Conservation (phyloP, 2,113 vertebrate species). For the Gadus macrocephalus region DNA sequence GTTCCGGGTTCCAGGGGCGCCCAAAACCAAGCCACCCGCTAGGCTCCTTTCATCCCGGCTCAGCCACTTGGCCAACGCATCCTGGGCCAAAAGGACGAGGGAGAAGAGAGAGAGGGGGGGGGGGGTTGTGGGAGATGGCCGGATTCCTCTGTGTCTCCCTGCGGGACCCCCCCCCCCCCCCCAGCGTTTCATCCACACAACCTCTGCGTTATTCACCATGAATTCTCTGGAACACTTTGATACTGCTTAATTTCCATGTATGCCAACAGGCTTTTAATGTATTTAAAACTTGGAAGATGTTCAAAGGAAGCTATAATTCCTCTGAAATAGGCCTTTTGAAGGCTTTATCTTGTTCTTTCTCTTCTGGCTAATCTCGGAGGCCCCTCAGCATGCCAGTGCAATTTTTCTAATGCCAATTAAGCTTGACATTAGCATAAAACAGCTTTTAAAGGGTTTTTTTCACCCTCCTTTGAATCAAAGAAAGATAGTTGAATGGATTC, state of each 20-base stretch:
- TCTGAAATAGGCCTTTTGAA: slow-evolving; percentile 98
- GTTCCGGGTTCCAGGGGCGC: slow-evolving; percentile 66
- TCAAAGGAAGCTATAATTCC: slow-evolving; percentile 98
- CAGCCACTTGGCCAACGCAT: slow-evolving; percentile 73
- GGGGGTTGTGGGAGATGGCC: slow-evolving; percentile 65
- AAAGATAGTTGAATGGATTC: slow-evolving; percentile 78
- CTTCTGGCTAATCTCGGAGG: slow-evolving; percentile 93
- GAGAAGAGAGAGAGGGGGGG: slow-evolving; percentile 66
- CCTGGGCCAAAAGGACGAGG: slow-evolving; percentile 57
- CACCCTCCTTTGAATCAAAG: slow-evolving; percentile 69
- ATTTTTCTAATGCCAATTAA: slow-evolving; percentile 99
- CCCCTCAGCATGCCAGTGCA: slow-evolving; percentile 95
- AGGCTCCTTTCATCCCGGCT: slow-evolving; percentile 74
- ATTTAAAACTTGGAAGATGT: slow-evolving; percentile 97
- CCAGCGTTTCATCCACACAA: slow-evolving; percentile 66
- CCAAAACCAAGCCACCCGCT: slow-evolving; percentile 50
- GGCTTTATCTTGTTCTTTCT: slow-evolving; percentile 98
- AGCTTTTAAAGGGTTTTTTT: slow-evolving; percentile 87
- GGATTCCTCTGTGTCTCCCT: slow-evolving; percentile 62
- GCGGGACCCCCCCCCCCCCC: slow-evolving; percentile 47
- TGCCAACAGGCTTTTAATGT: slow-evolving; percentile 97
- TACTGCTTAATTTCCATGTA: slow-evolving; percentile 96
- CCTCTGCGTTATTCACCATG: slow-evolving; percentile 81
- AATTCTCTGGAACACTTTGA: slow-evolving; percentile 83
- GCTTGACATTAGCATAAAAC: slow-evolving; percentile 95